Base-by-base conservation (phyloP, 2,888 invertebrate species). In the Eupeodes latifasciatus region DNA sequence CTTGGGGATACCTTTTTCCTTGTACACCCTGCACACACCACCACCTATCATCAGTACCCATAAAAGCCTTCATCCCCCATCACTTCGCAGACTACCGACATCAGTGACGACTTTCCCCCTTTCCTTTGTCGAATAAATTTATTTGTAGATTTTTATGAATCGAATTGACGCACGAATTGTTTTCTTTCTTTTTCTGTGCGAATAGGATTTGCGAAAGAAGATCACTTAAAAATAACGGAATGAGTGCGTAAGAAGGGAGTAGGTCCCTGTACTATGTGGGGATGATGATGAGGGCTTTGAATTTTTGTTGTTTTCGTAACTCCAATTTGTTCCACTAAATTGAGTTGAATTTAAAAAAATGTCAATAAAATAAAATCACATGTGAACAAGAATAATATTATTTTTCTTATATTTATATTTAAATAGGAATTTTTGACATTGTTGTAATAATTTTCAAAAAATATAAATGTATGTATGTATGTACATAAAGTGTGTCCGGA, bases 341-440 rank as follows among this genome's bases (percentile, higher is more conserved):
- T 84, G 80, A 80, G 74, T 84, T 87, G 76, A 87, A 72, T 77
- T 81, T 67, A 67, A 62, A 77, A 71, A 67, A 40, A 40, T 27
- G 67, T 76, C 74, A 57, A 72, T 72, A 57, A 69, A 57, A 27
- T 2, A 19, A 14, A 55, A 36, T 71, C 40, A 80, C 47, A 57
- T 76, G 79, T 72, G 67, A 53, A 66, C 53, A 62, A 51, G 61
- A 62, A 71, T 72, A 84, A 77, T 83, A 87, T 82, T 86, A 40
- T 40, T 40, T 40, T 40, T 5, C 40, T 59, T 27, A 49, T 34
- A 77, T 36, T 74, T 76, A 49, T 66, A 71, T 75, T 82, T 61
- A 59, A 75, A 86, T 82, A 69, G 78, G 74, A 78, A 69, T 82
- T 44, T 36, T 34, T 55, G 19, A 9, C 34, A 36, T 36, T 36